Conservation (phyloP, 2,888 invertebrate genomes). For the Synanthedon andrenaeformis region DNA sequence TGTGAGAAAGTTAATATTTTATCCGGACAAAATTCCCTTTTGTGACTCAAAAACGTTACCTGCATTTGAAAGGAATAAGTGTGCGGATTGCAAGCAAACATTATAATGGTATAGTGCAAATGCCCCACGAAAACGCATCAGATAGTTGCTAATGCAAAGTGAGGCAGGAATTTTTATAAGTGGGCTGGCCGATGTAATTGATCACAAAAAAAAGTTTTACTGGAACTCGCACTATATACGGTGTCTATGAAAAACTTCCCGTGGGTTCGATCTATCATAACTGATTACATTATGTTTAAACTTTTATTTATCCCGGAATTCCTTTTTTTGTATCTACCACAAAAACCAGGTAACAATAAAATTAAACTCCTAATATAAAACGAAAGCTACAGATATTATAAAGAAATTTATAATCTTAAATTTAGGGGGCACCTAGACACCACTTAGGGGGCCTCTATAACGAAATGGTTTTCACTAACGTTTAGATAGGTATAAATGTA, state of each 20-base stretch:
- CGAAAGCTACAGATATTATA: no score
- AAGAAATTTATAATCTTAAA: no score
- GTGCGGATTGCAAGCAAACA: conserved; percentile 46
- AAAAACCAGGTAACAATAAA: no score
- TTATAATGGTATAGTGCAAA: conserved; percentile 38
- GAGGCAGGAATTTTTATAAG: conserved; percentile 31
- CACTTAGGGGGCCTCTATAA: no score
- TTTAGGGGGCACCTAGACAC: no score
- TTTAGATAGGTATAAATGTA: no score
- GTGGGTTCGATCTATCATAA: not conserved
- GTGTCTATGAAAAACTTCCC: not conserved
- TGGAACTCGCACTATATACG: not conserved
- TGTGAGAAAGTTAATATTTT: conserved; percentile 66
- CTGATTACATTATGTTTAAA: not conserved
- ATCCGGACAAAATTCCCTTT: conserved; percentile 55
- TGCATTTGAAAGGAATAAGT: conserved; percentile 47
- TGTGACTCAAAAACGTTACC: conserved; percentile 54
- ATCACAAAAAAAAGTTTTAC: conserved; percentile 26
- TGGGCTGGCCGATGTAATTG: conserved; percentile 52
- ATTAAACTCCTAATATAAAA: no score
- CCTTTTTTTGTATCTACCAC: no score
- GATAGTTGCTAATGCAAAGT: conserved; percentile 33
- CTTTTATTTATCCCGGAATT: no score
- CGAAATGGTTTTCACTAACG: no score
- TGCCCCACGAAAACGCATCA: conserved; percentile 27